Evolutionary conservation across 2,797 vertebrate species (phyloP).

Genomic region (Rousettus madagascariensis): DNA sequence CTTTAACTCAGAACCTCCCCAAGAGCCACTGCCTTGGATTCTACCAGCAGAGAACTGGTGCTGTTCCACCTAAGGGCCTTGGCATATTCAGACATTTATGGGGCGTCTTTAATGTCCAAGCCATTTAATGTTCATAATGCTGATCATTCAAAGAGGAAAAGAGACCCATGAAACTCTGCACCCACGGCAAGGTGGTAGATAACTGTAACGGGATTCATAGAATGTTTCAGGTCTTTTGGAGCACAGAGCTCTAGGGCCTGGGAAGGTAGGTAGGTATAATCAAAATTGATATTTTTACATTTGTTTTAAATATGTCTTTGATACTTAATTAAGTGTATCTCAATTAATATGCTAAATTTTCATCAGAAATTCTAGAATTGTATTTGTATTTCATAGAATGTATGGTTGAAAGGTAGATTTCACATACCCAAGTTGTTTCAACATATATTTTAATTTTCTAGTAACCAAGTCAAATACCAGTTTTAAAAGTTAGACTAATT

Average conservation of each 20-base stretch:
- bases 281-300: background rate
- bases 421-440: background rate
- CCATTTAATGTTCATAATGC: background rate
- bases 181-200: background rate
- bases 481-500: conserved; percentile 9
- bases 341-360: background rate
- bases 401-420: background rate
- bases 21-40: background rate
- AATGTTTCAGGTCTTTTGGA: background rate
- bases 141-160: background rate
- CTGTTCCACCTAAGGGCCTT: background rate
- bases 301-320: background rate
- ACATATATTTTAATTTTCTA: background rate
- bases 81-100: background rate
- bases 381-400: conserved; percentile 24
- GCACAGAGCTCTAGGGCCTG: background rate
- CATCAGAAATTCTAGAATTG: background rate
- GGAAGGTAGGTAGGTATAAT: background rate
- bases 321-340: background rate
- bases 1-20: background rate
- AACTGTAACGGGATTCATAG: background rate
- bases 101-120: background rate
- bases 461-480: background rate
- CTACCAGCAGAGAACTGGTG: background rate
- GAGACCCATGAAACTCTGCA: background rate